Base-by-base conservation (phyloP, 2,113 vertebrate species). In the Eonycteris spelaea region DNA sequence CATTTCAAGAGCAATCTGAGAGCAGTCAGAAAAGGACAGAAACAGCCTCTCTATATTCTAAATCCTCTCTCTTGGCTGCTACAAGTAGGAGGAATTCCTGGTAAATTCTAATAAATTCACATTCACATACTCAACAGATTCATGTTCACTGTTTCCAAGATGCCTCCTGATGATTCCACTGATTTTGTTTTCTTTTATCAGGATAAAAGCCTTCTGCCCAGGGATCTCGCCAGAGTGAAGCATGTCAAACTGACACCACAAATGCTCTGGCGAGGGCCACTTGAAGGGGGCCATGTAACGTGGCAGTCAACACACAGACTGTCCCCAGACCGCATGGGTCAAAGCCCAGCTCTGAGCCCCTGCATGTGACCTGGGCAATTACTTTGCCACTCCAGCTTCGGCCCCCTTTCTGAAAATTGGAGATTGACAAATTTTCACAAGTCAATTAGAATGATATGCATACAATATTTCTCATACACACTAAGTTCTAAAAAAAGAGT, bases 261-360 rank as follows among this genome's bases (percentile, higher is more conserved):
- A 24, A 65, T 33, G 14, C 48, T 45, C 73, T 40, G 7, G 30
- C 57, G 30, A 4, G 13, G 38, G 51, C 40, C 40, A 7, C 43
- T 28, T 7, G 11, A 11, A 2, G 30, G 43, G 38, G 21, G 16
- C 7, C 2, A 0, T 45, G 30, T 1, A 1, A 43, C 5, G 3
- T 33, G 57, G 6, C 1, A 2, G 30, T 18, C 26, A 3, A 0
- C n/a, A 35, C 33, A 11, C 9, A 18, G 63, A 30, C n/a, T 12
- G 21, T 24, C 86, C 22, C 51, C 63, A 0, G 21, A 18, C 18
- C 1, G 2, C 10, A 0, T 2, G 18, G 10, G 35, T 65, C n/a
- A 38, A 40, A 87, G 30, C 74, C 43, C 19, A 18, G 48, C 26
- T 15, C 53, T 67, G 43, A 82, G n/a, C n/a, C 35, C n/a, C n/a